phyloP scores from a whole-genome alignment of 2,113 vertebrate genomes.

The Alces alces region DNA sequence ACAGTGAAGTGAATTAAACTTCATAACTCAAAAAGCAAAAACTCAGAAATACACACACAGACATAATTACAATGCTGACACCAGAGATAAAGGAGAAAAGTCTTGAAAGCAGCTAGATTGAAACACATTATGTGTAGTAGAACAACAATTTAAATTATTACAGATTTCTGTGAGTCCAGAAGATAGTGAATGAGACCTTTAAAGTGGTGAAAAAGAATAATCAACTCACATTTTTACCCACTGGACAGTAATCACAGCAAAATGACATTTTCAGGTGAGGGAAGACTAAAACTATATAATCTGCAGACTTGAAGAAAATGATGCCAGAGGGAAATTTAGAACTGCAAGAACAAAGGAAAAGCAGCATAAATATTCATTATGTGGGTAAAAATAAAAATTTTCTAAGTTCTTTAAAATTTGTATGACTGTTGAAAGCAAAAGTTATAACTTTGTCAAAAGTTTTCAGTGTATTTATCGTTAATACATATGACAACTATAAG shows the following conservation, averaged over 20 bases:
- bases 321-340: not conserved
- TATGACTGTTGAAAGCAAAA: not conserved
- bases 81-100: not conserved
- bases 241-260: not conserved
- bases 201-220: not conserved
- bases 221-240: not conserved
- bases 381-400: not conserved
- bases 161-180: not conserved
- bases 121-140: not conserved
- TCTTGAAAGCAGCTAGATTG: not conserved
- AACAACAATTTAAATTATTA: not conserved
- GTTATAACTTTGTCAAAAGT: not conserved
- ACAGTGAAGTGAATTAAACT: not conserved
- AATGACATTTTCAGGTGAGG: not conserved
- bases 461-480: not conserved
- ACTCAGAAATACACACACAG: not conserved
- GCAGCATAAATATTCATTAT: not conserved
- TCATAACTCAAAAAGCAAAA: not conserved
- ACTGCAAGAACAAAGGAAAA: not conserved
- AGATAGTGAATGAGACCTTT: not conserved
- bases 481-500: not conserved
- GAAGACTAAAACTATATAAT: not conserved
- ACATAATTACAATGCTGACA: not conserved
- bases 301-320: not conserved
- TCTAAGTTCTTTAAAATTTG: not conserved